A percentile compares a stretch with the other conserved stretches of the same genome.
These are phyloP conservation scores for Meganola albula DNA, from an alignment of 2,888 invertebrate species.

Conservation along the genomic window DNA sequence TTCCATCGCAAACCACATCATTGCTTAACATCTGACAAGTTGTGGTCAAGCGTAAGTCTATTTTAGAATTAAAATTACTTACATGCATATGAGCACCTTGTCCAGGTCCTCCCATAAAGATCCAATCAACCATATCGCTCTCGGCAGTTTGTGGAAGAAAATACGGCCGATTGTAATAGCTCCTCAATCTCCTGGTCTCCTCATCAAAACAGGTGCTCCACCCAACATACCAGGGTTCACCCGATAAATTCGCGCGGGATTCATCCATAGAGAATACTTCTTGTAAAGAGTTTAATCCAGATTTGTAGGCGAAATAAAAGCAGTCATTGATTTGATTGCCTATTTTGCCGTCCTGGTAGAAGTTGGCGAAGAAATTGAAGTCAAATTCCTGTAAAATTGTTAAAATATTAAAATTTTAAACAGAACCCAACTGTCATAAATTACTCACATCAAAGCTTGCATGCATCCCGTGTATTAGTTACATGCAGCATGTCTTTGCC, in stretches of 20 bases:
- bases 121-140: constrained; percentile 94
- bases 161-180: constrained; percentile 90
- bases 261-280: constrained; percentile 91
- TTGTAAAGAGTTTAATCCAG: constrained; percentile 85
- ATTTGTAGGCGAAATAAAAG: constrained; percentile 96
- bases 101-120: constrained; percentile 97
- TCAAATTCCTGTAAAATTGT: constrained; percentile 79
- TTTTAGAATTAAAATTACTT: no score
- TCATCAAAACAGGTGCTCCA: constrained; percentile 96
- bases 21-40: no score
- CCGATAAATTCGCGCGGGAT: constrained; percentile 80
- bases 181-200: constrained; percentile 85
- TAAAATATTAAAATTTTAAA: no score
- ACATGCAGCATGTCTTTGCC: no score
- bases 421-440: no score
- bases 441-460: no score
- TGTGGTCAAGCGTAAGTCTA: no score
- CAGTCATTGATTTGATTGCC: constrained; percentile 81
- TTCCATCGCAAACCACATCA: no score
- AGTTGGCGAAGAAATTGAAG: constrained; percentile 88
- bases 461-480: no score
- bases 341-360: constrained; percentile 80
- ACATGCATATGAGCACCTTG: constrained; percentile 98
- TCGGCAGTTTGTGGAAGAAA: constrained; percentile 92
- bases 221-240: constrained; percentile 85